A percentile compares a stretch with the other conserved stretches of the same genome.
phyloP scores from a whole-genome alignment of 1,140 invertebrate species.

The Steinernema khuongi region DNA sequence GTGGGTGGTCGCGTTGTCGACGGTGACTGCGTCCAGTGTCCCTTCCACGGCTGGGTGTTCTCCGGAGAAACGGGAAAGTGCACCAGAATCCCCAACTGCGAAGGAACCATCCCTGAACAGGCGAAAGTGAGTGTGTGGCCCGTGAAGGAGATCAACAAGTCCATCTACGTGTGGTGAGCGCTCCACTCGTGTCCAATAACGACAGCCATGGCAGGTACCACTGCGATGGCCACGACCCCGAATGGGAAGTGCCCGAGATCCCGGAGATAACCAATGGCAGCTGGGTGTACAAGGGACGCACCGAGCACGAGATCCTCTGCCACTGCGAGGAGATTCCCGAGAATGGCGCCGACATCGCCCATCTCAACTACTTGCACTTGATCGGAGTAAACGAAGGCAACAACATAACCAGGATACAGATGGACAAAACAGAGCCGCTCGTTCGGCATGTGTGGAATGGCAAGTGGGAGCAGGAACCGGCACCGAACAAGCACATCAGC shows the following conservation, averaged over 20 bases:
- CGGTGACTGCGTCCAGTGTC: constrained; percentile 74
- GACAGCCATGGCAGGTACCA: constrained; percentile 75
- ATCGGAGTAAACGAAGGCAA: constrained; percentile 41
- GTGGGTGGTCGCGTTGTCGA: constrained; percentile 71
- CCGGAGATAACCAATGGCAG: constrained; percentile 63
- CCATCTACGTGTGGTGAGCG: constrained; percentile 62
- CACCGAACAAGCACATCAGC: constrained; percentile 65
- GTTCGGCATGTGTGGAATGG: constrained; percentile 60
- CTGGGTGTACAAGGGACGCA: constrained; percentile 69
- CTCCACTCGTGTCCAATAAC: constrained; percentile 8
- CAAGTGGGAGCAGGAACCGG: constrained; percentile 58
- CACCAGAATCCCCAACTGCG: constrained; percentile 68
- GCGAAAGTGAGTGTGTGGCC: constrained; percentile 64
- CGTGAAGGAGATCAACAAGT: constrained; percentile 27
- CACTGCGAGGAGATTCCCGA: constrained; percentile 78
- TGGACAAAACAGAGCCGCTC: constrained; percentile 49
- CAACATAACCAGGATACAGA: constrained; percentile 29
- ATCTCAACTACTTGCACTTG: constrained; percentile 65
- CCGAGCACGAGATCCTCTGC: constrained; percentile 69
- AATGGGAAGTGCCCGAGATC: constrained; percentile 68
- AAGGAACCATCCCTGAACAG: constrained; percentile 62
- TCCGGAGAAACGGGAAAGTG: constrained; percentile 70
- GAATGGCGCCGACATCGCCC: constrained; percentile 79
- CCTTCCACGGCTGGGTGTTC: constrained; percentile 81
- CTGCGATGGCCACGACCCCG: constrained; percentile 68